Percentiles rank a stretch among this genome's conserved stretches.
Evolutionary conservation across 2,888 invertebrate species (phyloP).

Genomic region (Zaprionus bogoriensis): DNA sequence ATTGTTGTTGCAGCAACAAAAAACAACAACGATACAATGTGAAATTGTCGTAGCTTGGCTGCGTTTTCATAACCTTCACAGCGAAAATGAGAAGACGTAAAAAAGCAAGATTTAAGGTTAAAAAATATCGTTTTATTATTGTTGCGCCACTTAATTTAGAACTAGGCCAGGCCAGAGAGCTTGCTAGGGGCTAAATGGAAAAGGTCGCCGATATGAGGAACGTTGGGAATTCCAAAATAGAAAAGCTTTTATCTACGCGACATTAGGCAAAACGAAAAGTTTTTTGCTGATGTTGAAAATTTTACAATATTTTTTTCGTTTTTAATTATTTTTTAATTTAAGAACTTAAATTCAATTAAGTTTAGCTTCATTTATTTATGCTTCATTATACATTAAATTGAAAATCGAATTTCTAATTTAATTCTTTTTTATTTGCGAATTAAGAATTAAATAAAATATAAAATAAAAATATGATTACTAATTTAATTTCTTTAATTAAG

Average conservation of each 20-base stretch:
- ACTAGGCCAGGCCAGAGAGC: constrained; percentile 57
- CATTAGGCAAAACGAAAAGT: background rate
- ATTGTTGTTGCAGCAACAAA: constrained; percentile 33
- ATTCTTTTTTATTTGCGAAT: too few species aligned
- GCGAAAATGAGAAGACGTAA: constrained; percentile 12
- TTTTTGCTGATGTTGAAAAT: background rate
- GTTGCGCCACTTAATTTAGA: constrained; percentile 57
- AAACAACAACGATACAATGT: constrained; percentile 53
- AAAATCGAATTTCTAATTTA: too few species aligned
- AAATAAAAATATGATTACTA: too few species aligned
- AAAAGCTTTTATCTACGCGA: constrained; percentile 16
- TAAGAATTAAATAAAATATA: too few species aligned
- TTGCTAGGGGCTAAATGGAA: constrained; percentile 13
- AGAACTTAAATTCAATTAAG: background rate
- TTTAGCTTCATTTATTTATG: background rate
- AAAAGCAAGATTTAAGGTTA: constrained; percentile 56
- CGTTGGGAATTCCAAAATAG: background rate
- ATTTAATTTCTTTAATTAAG: too few species aligned
- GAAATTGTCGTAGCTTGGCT: constrained; percentile 45
- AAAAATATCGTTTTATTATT: constrained; percentile 45
- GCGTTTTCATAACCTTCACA: constrained; percentile 56
- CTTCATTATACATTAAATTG: too few species aligned
- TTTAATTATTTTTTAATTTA: background rate
- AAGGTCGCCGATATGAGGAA: constrained; percentile 27
- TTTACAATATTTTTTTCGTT: background rate